These are phyloP conservation scores for Phthorimaea operculella DNA, from an alignment of 1,140 invertebrate genomes.

Conservation along the genomic window DNA sequence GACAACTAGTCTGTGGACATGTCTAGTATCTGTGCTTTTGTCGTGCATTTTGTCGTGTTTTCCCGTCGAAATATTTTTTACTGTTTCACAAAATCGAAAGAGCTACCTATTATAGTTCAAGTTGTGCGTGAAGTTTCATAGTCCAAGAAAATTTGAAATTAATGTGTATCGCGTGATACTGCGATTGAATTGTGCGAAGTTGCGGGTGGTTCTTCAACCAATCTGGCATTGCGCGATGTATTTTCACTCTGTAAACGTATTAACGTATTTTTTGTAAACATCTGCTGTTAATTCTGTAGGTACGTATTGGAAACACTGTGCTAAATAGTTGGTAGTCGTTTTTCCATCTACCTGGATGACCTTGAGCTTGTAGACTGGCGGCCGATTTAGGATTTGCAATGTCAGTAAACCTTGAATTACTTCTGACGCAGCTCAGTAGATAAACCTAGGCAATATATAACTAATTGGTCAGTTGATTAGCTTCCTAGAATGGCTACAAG, in stretches of 20 bases:
- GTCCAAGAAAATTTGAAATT: no score
- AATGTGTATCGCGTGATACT: no score
- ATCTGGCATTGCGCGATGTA: slow-evolving; percentile 12
- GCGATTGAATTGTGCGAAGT: not conserved
- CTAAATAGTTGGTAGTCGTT: no score
- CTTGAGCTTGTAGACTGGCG: not conserved
- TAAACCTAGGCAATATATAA: no score
- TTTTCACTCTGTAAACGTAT: slow-evolving; percentile 9
- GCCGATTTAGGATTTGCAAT: not conserved
- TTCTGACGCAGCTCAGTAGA: not conserved
- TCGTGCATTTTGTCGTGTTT: slow-evolving; percentile 1
- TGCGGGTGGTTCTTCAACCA: not conserved
- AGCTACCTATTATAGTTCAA: no score
- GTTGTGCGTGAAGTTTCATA: no score
- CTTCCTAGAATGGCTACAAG: no score
- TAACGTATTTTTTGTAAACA: slow-evolving; percentile 19
- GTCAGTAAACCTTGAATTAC: slow-evolving; percentile 1
- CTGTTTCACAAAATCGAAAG: not conserved
- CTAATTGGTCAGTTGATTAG: no score
- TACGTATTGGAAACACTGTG: not conserved
- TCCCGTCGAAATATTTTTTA: not conserved
- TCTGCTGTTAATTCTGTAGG: slow-evolving; percentile 5
- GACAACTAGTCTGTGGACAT: no score
- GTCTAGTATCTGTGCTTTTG: not conserved
- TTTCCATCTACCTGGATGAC: not conserved